Evolutionary conservation across 2,797 vertebrate genomes (phyloP), one percentile per base, ranked within the genome.

Genomic region (Natrix natrix): DNA sequence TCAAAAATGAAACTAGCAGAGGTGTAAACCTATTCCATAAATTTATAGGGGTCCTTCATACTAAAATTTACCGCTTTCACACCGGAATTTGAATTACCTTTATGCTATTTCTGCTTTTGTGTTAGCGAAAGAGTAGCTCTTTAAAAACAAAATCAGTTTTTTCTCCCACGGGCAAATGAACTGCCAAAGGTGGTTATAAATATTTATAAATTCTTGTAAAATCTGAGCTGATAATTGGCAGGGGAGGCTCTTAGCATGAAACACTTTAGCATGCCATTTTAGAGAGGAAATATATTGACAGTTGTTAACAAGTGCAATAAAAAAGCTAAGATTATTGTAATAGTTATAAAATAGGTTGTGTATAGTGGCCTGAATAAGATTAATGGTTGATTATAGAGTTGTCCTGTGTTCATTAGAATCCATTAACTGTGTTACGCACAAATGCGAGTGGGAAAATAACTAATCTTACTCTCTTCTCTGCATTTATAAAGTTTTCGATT

Each of bases 181-280:
- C 87, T 93, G 93, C 93, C 90, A 91, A 91, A 93, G 90, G 93
- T 89, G 26, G 93, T 91, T 89, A 93, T 93, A 93, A 93, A 93
- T 93, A 93, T 93, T 93, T 93, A 93, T 93, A 93, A 89, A 91
- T 93, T 63, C 93, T 93, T 93, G 90, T 93, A 91, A 91, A 93
- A 93, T 93, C 87, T 89, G 87, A 91, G 93, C 52, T 91, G 93
- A 93, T 93, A 93, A 93, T 93, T 93, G 93, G 69, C 87, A 91
- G 57, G 93, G 93, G 90, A 91, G 69, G 56, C 93, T 89, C 87
- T 86, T 61, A 66, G 89, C 93, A 89, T 63, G 90, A 93, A 93
- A 93, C 93, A 89, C 87, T 93, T 93, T 91, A 93, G 87, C 32
- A 66, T 89, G 90, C 87, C 87, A 86, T 89, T 93, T 91, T 86